A percentile compares a stretch with the other conserved stretches of the same genome.
Evolutionary conservation across 2,113 vertebrate species (phyloP).

Genomic region (Arizona elegans): DNA sequence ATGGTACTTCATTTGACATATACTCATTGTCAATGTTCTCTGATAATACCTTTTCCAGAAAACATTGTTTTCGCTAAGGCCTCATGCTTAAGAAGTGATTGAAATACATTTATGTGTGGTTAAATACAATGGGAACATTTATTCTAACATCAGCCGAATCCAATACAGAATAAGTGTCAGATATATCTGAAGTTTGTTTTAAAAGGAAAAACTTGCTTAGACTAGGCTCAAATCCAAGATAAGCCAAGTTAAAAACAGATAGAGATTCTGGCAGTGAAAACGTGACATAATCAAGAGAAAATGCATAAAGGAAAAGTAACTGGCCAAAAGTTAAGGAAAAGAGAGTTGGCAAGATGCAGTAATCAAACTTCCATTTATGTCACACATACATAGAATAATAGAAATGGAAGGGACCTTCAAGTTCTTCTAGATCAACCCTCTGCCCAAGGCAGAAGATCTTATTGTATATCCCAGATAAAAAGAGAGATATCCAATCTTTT

Average conservation of each 20-base stretch:
- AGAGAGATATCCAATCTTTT: background rate
- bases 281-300: slow-evolving; percentile 44
- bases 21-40: background rate
- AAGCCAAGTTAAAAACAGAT: slow-evolving; percentile 55
- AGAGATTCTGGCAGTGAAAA: slow-evolving; percentile 57
- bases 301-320: slow-evolving; percentile 44
- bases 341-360: slow-evolving; percentile 44
- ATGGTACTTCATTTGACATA: background rate
- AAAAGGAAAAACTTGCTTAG: slow-evolving; percentile 23
- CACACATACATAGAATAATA: background rate
- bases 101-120: background rate
- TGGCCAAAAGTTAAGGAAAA: slow-evolving; percentile 37
- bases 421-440: slow-evolving; percentile 26
- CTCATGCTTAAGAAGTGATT: background rate
- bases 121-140: background rate
- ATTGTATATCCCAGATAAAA: background rate
- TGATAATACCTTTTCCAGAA: background rate
- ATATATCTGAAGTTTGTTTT: slow-evolving; percentile 40
- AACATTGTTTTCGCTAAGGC: background rate
- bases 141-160: background rate
- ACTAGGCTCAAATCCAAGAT: slow-evolving; percentile 55
- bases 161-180: slow-evolving; percentile 14
- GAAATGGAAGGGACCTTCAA: background rate
- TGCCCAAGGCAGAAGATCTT: background rate
- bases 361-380: slow-evolving; percentile 38